A percentile compares a stretch with the other conserved stretches of the same genome.
Evolutionary conservation across 2,888 invertebrate genomes (phyloP).

Genomic region (Acleris emargana): DNA sequence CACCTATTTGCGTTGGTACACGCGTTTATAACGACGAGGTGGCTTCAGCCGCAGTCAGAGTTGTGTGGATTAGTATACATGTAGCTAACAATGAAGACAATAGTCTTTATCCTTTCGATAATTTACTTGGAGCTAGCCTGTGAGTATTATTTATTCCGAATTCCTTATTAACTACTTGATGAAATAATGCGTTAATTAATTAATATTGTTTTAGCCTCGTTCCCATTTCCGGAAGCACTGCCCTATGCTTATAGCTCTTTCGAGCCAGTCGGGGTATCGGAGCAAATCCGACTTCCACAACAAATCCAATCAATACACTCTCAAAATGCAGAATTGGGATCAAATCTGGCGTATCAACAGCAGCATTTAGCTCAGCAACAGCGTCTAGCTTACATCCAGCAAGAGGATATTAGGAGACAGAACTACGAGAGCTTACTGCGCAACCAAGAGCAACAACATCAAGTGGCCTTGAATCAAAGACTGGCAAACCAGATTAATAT

Average conservation of each 20-base stretch:
- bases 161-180: too few relatives aligned
- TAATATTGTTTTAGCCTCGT: conserved; percentile 27
- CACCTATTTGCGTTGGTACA: conserved; percentile 50
- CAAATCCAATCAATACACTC: conserved; percentile 34
- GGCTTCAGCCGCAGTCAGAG: conserved; percentile 48
- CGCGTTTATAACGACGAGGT: conserved; percentile 50
- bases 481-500: conserved; percentile 13
- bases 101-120: conserved; percentile 50
- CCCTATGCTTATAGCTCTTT: conserved; percentile 20
- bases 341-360: conserved; percentile 14
- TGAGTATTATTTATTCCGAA: conserved; percentile 43
- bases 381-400: conserved; percentile 17
- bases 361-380: conserved; percentile 14
- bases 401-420: conserved; percentile 26
- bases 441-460: conserved; percentile 12
- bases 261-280: conserved; percentile 7
- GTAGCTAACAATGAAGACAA: conserved; percentile 49
- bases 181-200: not conserved
- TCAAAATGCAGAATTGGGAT: conserved; percentile 21
- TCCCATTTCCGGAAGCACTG: conserved; percentile 34
- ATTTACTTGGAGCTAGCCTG: conserved; percentile 51
- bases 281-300: conserved; percentile 15
- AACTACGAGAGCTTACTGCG: conserved; percentile 31
- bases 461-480: conserved; percentile 15
- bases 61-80: conserved; percentile 50